Percentiles rank a stretch among this genome's conserved stretches.
Conservation (phyloP, 2,888 invertebrate species). For the Monochamus alternatus region DNA sequence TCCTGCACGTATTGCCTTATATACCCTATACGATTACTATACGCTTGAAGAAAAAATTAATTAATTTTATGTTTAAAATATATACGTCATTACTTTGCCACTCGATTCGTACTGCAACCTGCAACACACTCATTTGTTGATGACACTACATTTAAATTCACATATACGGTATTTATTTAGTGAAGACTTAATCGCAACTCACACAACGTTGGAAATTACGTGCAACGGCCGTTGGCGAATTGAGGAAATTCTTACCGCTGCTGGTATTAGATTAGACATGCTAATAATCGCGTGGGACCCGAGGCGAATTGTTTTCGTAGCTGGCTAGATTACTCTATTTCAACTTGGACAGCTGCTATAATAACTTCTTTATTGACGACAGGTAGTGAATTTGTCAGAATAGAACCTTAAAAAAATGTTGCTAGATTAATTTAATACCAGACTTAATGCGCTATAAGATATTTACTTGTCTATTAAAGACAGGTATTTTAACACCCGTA, state of each 20-base stretch:
- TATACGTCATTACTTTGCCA: too few relatives aligned
- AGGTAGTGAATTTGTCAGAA: not conserved
- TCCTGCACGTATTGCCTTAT: too few relatives aligned
- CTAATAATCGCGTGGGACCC: constrained; percentile 45
- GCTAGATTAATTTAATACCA: too few relatives aligned
- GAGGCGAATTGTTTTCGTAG: constrained; percentile 6
- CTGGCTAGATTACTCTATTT: not conserved
- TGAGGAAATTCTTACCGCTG: constrained; percentile 38
- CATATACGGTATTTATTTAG: not conserved
- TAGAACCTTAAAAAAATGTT: not conserved
- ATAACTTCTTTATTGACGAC: not conserved
- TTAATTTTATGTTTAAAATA: too few relatives aligned
- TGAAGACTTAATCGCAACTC: constrained; percentile 6
- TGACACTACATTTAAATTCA: not conserved
- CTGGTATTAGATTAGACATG: constrained; percentile 51
- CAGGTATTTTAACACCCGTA: too few relatives aligned
- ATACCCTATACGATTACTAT: too few relatives aligned
- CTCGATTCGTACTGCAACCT: not conserved
- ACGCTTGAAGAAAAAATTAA: too few relatives aligned
- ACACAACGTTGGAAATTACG: constrained; percentile 44
- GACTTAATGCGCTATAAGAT: too few relatives aligned
- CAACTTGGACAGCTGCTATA: not conserved
- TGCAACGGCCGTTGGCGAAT: constrained; percentile 40
- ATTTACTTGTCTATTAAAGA: too few relatives aligned
- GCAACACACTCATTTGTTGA: not conserved